Evolutionary conservation across 2,888 invertebrate genomes (phyloP), one percentile per base, ranked within the genome.

Genomic region (Diaprepes abbreviatus): DNA sequence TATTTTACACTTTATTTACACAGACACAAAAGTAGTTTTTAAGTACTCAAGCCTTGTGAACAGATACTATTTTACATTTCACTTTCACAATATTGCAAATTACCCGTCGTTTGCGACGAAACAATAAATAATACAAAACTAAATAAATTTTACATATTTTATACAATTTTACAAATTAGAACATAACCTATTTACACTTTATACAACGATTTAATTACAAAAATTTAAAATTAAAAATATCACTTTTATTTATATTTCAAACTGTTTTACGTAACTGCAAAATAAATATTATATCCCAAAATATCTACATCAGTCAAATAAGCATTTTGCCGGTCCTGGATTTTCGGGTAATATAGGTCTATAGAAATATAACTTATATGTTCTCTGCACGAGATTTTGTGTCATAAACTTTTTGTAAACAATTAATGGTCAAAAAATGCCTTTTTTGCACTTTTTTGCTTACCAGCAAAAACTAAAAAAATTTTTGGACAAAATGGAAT

Each of bases 81-180:
- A 64, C 16, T 36, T 60, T 45, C 33, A 79, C 80, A 79, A 83
- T 83, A 83, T 83, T 83, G 83, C 83, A 83, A 79, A 75, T 79
- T 21, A 54, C 45, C 58, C 52, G 64, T 69, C 69, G 35, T 58
- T n/a, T 57, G 55, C 14, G 58, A 63, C 63, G 64, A 59, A 59
- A 66, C 38, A 50, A 66, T 52, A 59, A 59, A 73, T 73, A 74
- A 73, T 77, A 76, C 70, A 73, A 70, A 52, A 68, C 74, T 74
- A 67, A 59, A 73, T 70, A 69, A 59, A 59, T 64, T 71, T 45
- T 72, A 68, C 64, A 71, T 66, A 71, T 74, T 73, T 75, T 75
- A 65, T 79, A 79, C 78, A 79, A 75, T 55, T 60, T 59, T 43
- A 69, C 54, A 50, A 40, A 24, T 40, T 48, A 66, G 38, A 55